Conservation (phyloP, 2,888 invertebrate species). For the Abrostola triplasia region DNA sequence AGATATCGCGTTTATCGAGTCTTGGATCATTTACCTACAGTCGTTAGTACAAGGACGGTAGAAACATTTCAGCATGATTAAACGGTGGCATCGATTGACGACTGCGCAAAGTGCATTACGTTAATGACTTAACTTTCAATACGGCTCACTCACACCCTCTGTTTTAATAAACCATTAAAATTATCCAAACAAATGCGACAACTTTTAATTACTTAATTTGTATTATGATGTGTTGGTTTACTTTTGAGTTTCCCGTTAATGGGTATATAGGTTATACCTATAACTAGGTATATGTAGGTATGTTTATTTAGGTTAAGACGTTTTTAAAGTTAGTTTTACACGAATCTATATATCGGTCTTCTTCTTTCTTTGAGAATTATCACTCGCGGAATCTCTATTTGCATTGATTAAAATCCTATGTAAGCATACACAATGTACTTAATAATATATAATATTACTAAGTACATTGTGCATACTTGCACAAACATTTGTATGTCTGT, state of each 20-base stretch:
- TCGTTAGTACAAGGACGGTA: neutral
- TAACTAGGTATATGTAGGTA: too few relatives aligned
- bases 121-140: conserved; percentile 34
- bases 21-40: neutral
- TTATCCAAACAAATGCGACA: neutral
- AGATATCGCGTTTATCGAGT: neutral
- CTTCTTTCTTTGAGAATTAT: too few relatives aligned
- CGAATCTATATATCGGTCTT: too few relatives aligned
- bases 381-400: too few relatives aligned
- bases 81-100: conserved; percentile 16
- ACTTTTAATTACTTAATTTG: conserved; percentile 15
- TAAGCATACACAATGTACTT: too few relatives aligned
- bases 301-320: neutral
- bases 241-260: neutral
- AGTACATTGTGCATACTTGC: too few relatives aligned
- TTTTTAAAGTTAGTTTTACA: too few relatives aligned
- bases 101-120: conserved; percentile 30
- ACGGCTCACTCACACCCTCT: neutral
- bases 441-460: too few relatives aligned
- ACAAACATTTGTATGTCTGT: too few relatives aligned
- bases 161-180: conserved; percentile 17
- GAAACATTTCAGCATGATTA: conserved; percentile 39
- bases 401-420: too few relatives aligned
- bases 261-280: neutral
- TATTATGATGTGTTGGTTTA: neutral